A percentile compares a stretch with the other conserved stretches of the same genome.
phyloP scores from a whole-genome alignment of 1,140 invertebrate genomes.

The Drosophila ercepeae region DNA sequence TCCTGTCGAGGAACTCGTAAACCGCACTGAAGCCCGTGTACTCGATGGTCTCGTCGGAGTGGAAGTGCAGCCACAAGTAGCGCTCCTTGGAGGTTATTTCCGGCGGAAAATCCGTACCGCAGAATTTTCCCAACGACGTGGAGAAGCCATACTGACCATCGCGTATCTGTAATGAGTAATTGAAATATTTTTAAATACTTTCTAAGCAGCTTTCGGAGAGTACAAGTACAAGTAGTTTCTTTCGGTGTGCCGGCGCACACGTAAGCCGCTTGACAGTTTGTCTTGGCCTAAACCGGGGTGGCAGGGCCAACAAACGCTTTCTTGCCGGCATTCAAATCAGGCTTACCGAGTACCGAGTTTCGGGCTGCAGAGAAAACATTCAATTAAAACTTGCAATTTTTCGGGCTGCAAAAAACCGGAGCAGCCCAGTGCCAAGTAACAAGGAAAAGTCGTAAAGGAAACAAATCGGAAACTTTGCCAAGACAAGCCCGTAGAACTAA shows the following conservation, averaged over 20 bases:
- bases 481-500: slow-evolving; percentile 26
- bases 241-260: background rate
- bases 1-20: slow-evolving; percentile 87
- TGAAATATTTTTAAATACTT: background rate
- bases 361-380: slow-evolving; percentile 56
- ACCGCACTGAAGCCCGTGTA: slow-evolving; percentile 92
- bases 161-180: slow-evolving; percentile 83
- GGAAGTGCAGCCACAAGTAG: slow-evolving; percentile 93
- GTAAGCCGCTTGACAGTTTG: background rate
- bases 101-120: slow-evolving; percentile 91
- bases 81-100: slow-evolving; percentile 90
- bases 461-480: slow-evolving; percentile 60
- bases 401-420: slow-evolving; percentile 15
- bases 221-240: slow-evolving; percentile 11
- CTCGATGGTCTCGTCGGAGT: slow-evolving; percentile 93
- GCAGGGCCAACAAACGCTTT: background rate
- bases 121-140: slow-evolving; percentile 88
- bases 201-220: too few relatives aligned
- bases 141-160: slow-evolving; percentile 95
- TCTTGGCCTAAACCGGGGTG: slow-evolving; percentile 22
- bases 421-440: background rate
- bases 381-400: slow-evolving; percentile 71
- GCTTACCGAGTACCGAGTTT: slow-evolving; percentile 33
- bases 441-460: slow-evolving; percentile 38
- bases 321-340: slow-evolving; percentile 30